Percentiles rank a stretch among this genome's conserved stretches.
Evolutionary conservation across 2,113 vertebrate species (phyloP).

Genomic region (Sinocyclocheilus maitianheensis): DNA sequence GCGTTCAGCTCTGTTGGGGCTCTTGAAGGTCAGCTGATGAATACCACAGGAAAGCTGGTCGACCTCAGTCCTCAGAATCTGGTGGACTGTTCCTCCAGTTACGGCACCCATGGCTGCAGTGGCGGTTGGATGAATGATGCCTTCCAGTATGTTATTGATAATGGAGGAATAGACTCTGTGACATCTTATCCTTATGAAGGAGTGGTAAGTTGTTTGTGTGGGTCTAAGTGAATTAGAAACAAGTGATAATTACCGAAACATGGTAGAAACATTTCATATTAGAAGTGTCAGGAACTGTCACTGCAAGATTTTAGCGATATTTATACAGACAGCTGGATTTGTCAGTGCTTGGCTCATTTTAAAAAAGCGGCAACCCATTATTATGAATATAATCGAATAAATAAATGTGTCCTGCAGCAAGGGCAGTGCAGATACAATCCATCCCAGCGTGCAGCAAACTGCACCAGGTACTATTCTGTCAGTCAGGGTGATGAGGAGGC

Average conservation of each 20-base stretch:
- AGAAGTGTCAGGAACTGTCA: not conserved
- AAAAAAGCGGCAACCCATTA: not conserved
- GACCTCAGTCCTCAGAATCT: slow-evolving; percentile 80
- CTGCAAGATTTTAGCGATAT: not conserved
- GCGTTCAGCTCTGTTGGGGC: not conserved
- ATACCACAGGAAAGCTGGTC: slow-evolving; percentile 64
- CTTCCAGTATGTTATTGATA: slow-evolving; percentile 77
- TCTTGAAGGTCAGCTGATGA: not conserved
- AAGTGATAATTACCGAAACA: not conserved
- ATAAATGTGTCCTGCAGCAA: slow-evolving; percentile 65
- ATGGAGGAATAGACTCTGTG: slow-evolving; percentile 77
- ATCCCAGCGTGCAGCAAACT: slow-evolving; percentile 78
- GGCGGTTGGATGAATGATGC: slow-evolving; percentile 68
- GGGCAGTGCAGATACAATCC: slow-evolving; percentile 77
- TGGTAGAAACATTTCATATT: not conserved
- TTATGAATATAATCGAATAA: not conserved
- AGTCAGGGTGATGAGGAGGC: slow-evolving; percentile 65
- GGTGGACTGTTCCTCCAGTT: slow-evolving; percentile 75
- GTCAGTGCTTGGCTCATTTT: not conserved
- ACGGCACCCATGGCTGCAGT: slow-evolving; percentile 75
- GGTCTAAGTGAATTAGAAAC: not conserved
- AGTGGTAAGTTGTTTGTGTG: slow-evolving; percentile 43
- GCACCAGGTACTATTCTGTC: slow-evolving; percentile 74
- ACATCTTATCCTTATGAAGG: slow-evolving; percentile 72
- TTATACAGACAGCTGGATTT: not conserved